Evolutionary conservation across 2,797 vertebrate species (phyloP).

Genomic region (Hipposideros larvatus): DNA sequence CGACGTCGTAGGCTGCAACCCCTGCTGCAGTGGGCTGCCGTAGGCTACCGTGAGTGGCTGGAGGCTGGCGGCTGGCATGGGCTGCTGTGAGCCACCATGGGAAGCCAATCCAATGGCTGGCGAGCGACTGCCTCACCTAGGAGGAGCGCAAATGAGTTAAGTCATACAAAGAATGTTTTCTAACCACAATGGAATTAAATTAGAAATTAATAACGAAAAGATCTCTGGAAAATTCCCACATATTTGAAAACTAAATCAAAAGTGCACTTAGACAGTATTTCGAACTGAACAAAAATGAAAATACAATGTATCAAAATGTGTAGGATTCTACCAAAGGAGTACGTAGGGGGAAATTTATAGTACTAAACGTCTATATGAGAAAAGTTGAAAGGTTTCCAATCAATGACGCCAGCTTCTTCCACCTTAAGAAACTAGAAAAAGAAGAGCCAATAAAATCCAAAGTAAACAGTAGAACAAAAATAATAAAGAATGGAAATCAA

Average conservation of each 20-base stretch:
- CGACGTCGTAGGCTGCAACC: too few species aligned
- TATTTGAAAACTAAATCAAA: conserved; percentile 36
- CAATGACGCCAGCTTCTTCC: background rate
- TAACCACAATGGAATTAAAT: background rate
- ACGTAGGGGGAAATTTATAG: background rate
- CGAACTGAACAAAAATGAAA: conserved; percentile 4
- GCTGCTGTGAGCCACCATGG: too few species aligned
- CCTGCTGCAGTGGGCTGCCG: too few species aligned
- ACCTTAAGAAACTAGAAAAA: conserved; percentile 24
- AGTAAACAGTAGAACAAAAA: background rate
- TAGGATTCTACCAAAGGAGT: background rate
- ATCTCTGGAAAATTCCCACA: background rate
- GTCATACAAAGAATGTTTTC: background rate
- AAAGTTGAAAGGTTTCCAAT: background rate
- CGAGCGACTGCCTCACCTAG: too few species aligned
- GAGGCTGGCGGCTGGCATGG: too few species aligned
- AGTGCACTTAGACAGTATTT: background rate
- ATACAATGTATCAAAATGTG: background rate
- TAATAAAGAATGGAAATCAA: background rate
- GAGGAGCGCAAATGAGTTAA: background rate
- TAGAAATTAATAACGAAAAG: background rate
- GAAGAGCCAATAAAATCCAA: background rate
- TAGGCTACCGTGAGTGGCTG: too few species aligned
- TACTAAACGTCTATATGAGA: background rate
- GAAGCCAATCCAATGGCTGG: too few species aligned